Evolutionary conservation across 2,113 vertebrate genomes (phyloP).

Genomic region (Athene noctua): DNA sequence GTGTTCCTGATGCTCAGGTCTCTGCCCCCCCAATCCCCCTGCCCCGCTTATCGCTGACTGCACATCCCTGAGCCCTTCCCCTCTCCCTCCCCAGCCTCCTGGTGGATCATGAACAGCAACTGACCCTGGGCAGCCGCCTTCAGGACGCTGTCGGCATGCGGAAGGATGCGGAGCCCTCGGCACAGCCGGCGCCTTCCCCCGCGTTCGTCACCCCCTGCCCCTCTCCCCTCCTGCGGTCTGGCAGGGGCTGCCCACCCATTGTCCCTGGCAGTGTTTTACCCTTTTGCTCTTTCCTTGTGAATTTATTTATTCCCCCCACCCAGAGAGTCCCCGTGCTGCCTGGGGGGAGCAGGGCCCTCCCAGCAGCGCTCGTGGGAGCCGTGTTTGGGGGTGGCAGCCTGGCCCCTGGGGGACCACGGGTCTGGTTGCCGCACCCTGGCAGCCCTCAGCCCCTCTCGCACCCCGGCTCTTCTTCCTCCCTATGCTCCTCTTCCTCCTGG

Average conservation of each 20-base stretch:
- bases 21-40: too few species aligned
- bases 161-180: not conserved
- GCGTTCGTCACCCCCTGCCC: not conserved
- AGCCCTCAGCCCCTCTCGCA: not conserved
- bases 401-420: not conserved
- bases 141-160: not conserved
- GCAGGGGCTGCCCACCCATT: not conserved
- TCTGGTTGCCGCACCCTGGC: accelerated
- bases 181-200: not conserved
- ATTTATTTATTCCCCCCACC: not conserved
- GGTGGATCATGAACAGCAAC: conserved; percentile 96
- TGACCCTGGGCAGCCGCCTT: conserved; percentile 41
- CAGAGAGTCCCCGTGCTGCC: not conserved
- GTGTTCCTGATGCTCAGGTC: accelerated
- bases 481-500: not conserved
- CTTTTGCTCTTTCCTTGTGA: not conserved
- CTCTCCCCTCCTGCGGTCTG: not conserved
- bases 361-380: accelerated
- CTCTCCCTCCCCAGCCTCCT: conserved; percentile 82
- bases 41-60: not conserved
- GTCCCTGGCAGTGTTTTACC: not conserved
- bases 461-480: not conserved
- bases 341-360: accelerated
- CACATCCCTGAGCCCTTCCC: not conserved
- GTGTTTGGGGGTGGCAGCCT: not conserved